phyloP scores from a whole-genome alignment of 2,888 invertebrate genomes.

The Epinotia ramella region DNA sequence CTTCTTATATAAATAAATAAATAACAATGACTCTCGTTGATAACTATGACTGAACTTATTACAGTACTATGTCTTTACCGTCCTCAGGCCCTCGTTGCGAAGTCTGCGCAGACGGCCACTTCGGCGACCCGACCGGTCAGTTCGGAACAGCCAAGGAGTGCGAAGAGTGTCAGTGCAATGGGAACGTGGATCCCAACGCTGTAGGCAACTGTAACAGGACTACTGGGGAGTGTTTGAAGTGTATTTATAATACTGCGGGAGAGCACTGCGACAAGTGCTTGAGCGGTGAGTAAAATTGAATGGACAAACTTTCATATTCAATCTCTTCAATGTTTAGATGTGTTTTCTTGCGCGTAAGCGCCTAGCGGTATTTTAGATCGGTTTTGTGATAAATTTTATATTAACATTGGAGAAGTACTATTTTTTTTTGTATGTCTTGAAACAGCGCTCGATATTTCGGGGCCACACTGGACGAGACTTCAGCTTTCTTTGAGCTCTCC shows the following conservation, averaged over 20 bases:
- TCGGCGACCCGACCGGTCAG: conserved; percentile 92
- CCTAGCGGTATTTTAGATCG: too few relatives aligned
- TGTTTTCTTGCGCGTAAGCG: too few relatives aligned
- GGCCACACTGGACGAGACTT: too few relatives aligned
- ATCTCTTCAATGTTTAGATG: too few relatives aligned
- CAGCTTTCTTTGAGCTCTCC: too few relatives aligned
- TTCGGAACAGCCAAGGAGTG: conserved; percentile 89
- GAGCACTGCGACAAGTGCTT: conserved; percentile 96
- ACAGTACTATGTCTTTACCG: background rate
- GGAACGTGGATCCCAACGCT: conserved; percentile 97
- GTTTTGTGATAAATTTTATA: too few relatives aligned
- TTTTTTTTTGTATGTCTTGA: too few relatives aligned
- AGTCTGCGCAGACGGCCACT: conserved; percentile 97
- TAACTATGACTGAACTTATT: background rate
- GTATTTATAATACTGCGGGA: conserved; percentile 98
- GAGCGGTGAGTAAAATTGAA: conserved; percentile 85
- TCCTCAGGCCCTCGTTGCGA: conserved; percentile 91
- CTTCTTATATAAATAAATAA: too few relatives aligned
- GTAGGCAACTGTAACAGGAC: conserved; percentile 99
- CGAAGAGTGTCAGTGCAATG: conserved; percentile 95
- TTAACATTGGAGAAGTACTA: too few relatives aligned
- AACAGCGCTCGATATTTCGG: too few relatives aligned
- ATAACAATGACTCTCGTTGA: too few relatives aligned
- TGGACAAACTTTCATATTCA: too few relatives aligned
- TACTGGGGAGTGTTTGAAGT: conserved; percentile 97